These are phyloP conservation scores for Kryptopterus vitreolus DNA, from an alignment of 2,797 vertebrate species.

Conservation along the genomic window DNA sequence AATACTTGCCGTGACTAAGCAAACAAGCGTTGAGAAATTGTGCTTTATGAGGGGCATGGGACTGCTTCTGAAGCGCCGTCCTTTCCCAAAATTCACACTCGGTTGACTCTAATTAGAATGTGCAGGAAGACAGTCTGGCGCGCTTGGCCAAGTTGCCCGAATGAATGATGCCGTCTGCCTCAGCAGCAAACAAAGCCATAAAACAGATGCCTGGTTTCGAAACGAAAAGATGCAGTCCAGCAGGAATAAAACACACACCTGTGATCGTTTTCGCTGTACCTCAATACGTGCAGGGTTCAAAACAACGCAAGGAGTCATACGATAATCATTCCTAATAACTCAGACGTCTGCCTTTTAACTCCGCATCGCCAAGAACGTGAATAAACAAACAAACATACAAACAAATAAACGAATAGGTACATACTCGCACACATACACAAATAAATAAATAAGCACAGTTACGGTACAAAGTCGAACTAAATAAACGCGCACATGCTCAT, in stretches of 20 bases:
- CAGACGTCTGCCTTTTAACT: constrained; percentile 5
- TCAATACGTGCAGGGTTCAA: background rate
- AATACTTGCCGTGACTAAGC: background rate
- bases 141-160: constrained; percentile 54
- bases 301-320: constrained; percentile 10
- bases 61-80: background rate
- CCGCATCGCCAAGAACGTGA: background rate
- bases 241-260: constrained; percentile 10
- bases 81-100: constrained; percentile 59
- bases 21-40: background rate
- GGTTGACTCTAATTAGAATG: constrained; percentile 50
- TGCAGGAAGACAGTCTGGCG: constrained; percentile 49
- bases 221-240: constrained; percentile 28
- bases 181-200: constrained; percentile 47
- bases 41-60: background rate
- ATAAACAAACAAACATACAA: background rate
- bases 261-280: background rate
- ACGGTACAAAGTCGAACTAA: background rate
- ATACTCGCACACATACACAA: no score
- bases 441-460: background rate
- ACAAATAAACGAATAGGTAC: no score
- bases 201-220: constrained; percentile 34
- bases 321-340: constrained; percentile 28
- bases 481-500: background rate
- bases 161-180: constrained; percentile 53